Conservation (phyloP, 53 echinoderm and acorn worm species). For the Zoroaster sp. region DNA sequence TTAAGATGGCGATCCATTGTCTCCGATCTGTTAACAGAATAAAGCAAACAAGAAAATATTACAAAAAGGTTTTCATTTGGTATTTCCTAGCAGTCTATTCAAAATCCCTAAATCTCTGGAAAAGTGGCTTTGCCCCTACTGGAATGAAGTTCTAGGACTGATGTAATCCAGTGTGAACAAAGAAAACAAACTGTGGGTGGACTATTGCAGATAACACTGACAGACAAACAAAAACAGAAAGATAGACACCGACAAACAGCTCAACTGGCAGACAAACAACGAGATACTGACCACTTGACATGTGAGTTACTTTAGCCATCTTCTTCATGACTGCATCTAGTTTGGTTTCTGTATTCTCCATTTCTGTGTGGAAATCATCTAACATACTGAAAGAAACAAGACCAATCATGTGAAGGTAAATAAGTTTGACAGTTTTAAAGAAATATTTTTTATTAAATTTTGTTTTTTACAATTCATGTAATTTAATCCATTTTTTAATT, state of each 20-base stretch:
- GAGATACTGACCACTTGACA: constrained; percentile 90
- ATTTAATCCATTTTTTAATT: too few species aligned
- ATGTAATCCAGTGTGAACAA: too few species aligned
- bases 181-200: background rate
- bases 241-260: too few species aligned
- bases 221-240: too few species aligned
- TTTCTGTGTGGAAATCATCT: constrained; percentile 95
- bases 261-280: background rate
- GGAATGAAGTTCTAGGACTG: too few species aligned
- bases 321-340: constrained; percentile 98
- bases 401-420: background rate
- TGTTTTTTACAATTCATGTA: background rate
- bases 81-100: background rate
- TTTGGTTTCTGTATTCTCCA: constrained; percentile 97
- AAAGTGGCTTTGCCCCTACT: too few species aligned
- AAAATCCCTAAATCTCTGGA: background rate
- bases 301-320: constrained; percentile 99
- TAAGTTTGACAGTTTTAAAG: too few species aligned
- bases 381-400: constrained; percentile 76
- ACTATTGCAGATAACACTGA: too few species aligned
- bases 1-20: constrained; percentile 92
- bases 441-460: background rate
- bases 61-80: background rate
- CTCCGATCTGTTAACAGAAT: constrained; percentile 77
- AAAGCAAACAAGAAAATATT: constrained; percentile 13